phyloP scores from a whole-genome alignment of 2,888 invertebrate species.

The Caenorhabditis doughertyi region DNA sequence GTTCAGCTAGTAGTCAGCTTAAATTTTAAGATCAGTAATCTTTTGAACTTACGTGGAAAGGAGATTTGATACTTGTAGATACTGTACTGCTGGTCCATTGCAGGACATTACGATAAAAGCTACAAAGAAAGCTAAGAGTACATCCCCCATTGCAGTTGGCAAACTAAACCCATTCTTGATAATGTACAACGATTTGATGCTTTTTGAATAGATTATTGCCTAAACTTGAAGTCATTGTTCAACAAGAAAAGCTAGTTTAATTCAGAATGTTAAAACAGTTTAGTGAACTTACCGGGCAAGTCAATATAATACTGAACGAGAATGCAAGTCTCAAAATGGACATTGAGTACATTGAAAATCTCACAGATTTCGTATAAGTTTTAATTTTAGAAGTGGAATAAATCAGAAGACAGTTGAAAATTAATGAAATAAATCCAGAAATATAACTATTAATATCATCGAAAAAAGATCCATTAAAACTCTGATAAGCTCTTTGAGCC shows the following conservation, averaged over 20 bases:
- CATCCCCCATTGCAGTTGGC: conserved; percentile 23
- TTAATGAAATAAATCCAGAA: conserved; percentile 13
- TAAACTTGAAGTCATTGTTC: no score
- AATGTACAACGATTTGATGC: conserved; percentile 39
- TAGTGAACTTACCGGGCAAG: conserved; percentile 40
- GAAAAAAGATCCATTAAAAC: conserved; percentile 17
- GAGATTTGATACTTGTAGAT: conserved; percentile 40
- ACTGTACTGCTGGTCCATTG: conserved; percentile 51
- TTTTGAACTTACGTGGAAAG: conserved; percentile 35
- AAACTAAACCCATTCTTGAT: conserved; percentile 39
- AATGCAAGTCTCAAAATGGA: conserved; percentile 26
- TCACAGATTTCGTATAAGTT: conserved; percentile 40
- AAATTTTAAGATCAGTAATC: no score
- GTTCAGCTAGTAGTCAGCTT: no score
- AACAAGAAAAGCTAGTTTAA: no score
- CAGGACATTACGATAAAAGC: conserved; percentile 49
- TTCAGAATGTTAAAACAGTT: no score
- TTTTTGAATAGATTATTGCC: conserved; percentile 44
- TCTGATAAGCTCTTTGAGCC: conserved; percentile 2
- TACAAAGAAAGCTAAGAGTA: conserved; percentile 23
- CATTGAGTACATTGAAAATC: conserved; percentile 36
- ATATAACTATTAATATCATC: conserved; percentile 51
- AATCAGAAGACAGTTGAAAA: conserved; percentile 36
- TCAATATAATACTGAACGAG: conserved; percentile 32
- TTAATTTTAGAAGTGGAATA: conserved; percentile 33